Conservation (phyloP, 1,140 invertebrate species). For the Caenorhabditis inopinata region DNA sequence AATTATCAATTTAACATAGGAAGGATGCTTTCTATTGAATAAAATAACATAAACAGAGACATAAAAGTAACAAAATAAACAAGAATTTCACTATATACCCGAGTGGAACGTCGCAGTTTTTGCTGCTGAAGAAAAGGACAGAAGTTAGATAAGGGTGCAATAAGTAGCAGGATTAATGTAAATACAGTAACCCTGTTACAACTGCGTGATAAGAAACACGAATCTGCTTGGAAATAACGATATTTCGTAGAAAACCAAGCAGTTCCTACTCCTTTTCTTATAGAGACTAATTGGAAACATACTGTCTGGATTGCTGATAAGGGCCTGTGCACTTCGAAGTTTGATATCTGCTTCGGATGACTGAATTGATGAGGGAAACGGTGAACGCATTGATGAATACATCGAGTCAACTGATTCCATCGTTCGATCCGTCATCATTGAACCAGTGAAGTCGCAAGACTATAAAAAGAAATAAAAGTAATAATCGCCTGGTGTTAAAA, state of each 20-base stretch:
- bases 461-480: conserved; percentile 40
- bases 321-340: conserved; percentile 52
- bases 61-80: not conserved
- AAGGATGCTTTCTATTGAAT: not conserved
- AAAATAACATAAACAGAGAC: not conserved
- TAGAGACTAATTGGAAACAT: too few relatives aligned
- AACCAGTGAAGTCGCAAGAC: conserved; percentile 63
- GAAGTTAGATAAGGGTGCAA: not conserved
- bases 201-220: not conserved
- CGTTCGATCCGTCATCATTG: conserved; percentile 65
- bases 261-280: not conserved
- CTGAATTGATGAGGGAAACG: conserved; percentile 37
- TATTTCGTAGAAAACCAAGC: not conserved
- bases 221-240: not conserved
- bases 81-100: conserved; percentile 10
- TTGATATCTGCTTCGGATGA: conserved; percentile 53
- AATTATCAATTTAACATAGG: not conserved
- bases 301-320: conserved; percentile 55
- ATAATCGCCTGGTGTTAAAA: not conserved
- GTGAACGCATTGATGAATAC: conserved; percentile 66
- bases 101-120: conserved; percentile 30
- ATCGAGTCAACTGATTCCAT: conserved; percentile 63
- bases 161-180: not conserved
- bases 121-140: conserved; percentile 24
- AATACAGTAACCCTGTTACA: not conserved